A percentile compares a stretch with the other conserved stretches of the same genome.
These are phyloP conservation scores for Plodia interpunctella DNA, from an alignment of 1,140 invertebrate species.

Conservation along the genomic window DNA sequence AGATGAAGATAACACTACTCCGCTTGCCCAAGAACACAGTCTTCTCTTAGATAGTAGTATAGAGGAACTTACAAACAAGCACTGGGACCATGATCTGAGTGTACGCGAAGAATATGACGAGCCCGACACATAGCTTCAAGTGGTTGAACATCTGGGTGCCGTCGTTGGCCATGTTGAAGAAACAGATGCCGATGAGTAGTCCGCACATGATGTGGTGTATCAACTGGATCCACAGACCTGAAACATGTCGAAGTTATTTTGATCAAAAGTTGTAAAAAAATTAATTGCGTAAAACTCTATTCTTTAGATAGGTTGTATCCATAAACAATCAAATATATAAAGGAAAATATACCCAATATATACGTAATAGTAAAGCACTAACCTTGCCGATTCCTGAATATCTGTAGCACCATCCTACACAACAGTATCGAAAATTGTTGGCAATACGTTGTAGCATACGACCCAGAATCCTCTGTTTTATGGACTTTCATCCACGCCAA, in stretches of 20 bases:
- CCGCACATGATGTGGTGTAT: constrained; percentile 79
- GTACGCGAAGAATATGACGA: constrained; percentile 81
- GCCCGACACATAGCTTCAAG: constrained; percentile 81
- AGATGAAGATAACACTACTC: too few species aligned
- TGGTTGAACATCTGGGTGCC: constrained; percentile 82
- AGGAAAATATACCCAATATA: neutral
- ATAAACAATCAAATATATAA: too few species aligned
- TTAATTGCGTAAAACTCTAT: too few species aligned
- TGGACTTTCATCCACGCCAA: constrained; percentile 66
- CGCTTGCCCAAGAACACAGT: too few species aligned
- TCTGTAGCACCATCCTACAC: constrained; percentile 57
- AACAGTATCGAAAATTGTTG: constrained; percentile 59
- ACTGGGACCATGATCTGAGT: constrained; percentile 83
- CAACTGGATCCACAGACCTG: constrained; percentile 78
- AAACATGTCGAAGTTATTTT: constrained; percentile 15
- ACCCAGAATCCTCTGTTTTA: constrained; percentile 25
- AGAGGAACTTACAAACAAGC: constrained; percentile 77
- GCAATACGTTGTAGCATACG: constrained; percentile 49
- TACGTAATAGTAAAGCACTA: neutral
- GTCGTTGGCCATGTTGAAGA: constrained; percentile 79
- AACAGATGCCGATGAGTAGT: constrained; percentile 77
- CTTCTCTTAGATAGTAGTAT: too few species aligned
- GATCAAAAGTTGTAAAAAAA: too few species aligned
- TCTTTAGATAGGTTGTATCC: too few species aligned
- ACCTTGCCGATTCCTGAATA: constrained; percentile 64